Conservation (phyloP, 2,113 vertebrate genomes). For the Anser cygnoides region DNA sequence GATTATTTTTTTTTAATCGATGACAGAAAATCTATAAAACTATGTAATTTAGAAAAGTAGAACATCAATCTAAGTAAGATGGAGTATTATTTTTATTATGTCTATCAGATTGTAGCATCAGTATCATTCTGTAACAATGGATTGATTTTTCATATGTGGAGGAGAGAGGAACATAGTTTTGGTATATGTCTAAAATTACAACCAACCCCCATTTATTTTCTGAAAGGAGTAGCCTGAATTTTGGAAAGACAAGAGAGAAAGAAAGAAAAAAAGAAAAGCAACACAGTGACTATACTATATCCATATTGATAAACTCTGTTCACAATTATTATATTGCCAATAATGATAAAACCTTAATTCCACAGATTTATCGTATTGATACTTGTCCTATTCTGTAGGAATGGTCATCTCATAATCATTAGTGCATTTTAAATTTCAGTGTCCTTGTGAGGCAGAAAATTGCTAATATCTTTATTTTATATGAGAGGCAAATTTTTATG, state of each 20-base stretch:
- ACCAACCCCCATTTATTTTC: background rate
- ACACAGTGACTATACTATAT: background rate
- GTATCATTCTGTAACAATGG: background rate
- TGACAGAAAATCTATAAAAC: background rate
- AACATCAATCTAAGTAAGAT: background rate
- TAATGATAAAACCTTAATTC: background rate
- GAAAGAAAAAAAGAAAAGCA: background rate
- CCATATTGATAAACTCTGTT: background rate
- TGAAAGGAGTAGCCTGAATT: background rate
- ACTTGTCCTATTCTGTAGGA: background rate
- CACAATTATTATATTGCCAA: background rate
- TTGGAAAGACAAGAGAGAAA: background rate
- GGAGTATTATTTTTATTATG: slow-evolving; percentile 10
- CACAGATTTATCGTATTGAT: background rate
- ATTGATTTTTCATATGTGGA: background rate
- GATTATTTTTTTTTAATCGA: background rate
- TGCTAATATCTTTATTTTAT: background rate
- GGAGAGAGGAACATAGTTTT: background rate
- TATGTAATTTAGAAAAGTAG: background rate
- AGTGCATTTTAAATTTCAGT: background rate
- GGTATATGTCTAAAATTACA: background rate
- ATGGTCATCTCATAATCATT: background rate
- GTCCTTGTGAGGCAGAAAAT: background rate
- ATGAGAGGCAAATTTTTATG: background rate
- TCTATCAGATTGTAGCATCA: background rate